Evolutionary conservation across 2,888 invertebrate species (phyloP), one percentile per base, ranked within the genome.

Genomic region (Caenorhabditis afra): DNA sequence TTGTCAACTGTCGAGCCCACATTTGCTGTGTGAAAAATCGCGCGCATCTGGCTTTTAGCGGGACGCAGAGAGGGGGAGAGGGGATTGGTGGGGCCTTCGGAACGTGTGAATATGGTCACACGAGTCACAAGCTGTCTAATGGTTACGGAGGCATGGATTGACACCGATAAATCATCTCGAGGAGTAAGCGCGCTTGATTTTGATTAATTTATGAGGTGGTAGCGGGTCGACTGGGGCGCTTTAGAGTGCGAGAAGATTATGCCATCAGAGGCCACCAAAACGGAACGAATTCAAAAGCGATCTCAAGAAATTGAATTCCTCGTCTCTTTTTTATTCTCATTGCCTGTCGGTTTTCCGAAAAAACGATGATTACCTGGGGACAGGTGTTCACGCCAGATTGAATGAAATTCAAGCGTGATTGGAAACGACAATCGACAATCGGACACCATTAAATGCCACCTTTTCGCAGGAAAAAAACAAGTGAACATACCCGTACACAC

Each of bases 31-130:
- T 68, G 76, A 76, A 76, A 76, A 76, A 76, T 76, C 62, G 68
- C 68, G 64, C 67, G 61, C 76, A 76, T 76, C 76, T 76, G 76
- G 75, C 75, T 76, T 67, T 76, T 68, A 62, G 62, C 61, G 49
- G 57, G 29, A 5, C 29, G n/a, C n/a, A n/a, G n/a, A 29, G 29
- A 3, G 29, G 29, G 7, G 29, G 7, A 29, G 29, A 29, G 7
- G 29, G 29, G n/a, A n/a, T 16, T 53, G 14, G 52, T 12, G 41
- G 55, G 18, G 50, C n/a, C 29, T 29, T 7, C 18, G 39, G 49
- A 52, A 73, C 64, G 58, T 65, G 65, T 59, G 65, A 74, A 74
- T 74, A 65, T 74, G 65, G 73, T 64, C 37, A 20, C 14, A 29
- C 20, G 47, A 22, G 47, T 71, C 71, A 64, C 73, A 73, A 73